A percentile compares a stretch with the other conserved stretches of the same genome.
Conservation (phyloP, 1,140 invertebrate species). For the Pogonomyrmex barbatus region DNA sequence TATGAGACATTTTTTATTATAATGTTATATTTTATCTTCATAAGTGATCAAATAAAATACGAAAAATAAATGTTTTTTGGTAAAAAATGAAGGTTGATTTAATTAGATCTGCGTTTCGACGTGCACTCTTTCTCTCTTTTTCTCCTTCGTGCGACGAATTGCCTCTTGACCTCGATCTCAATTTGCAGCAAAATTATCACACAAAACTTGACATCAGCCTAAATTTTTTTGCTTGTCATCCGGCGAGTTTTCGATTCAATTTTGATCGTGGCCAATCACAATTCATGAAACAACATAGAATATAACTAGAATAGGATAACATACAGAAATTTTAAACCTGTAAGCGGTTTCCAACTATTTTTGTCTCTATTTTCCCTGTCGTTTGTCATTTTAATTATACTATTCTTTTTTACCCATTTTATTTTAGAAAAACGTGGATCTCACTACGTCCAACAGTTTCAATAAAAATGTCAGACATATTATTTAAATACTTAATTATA, state of each 20-base stretch:
- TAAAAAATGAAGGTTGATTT: not conserved
- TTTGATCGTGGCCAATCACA: constrained; percentile 13
- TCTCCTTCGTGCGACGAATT: not conserved
- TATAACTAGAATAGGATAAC: constrained; percentile 3
- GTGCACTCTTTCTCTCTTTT: not conserved
- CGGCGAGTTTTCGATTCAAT: not conserved
- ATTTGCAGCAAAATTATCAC: constrained; percentile 67
- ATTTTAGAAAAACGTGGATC: not conserved
- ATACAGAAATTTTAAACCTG: constrained; percentile 17
- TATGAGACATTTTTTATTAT: not conserved
- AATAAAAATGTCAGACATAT: not conserved
- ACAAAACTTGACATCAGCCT: constrained; percentile 54
- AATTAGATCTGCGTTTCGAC: not conserved
- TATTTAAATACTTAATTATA: not conserved
- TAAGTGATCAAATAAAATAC: not conserved
- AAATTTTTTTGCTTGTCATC: constrained; percentile 37
- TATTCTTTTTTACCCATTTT: not conserved
- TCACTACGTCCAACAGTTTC: not conserved
- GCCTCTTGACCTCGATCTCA: constrained; percentile 68
- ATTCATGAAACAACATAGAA: not conserved
- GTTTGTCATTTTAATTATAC: constrained; percentile 32
- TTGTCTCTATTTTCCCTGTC: constrained; percentile 1
- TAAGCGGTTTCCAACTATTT: not conserved
- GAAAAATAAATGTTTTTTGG: not conserved
- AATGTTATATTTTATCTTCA: not conserved